A percentile compares a stretch with the other conserved stretches of the same genome.
These are phyloP conservation scores for Erpornis zantholeuca DNA, from an alignment of 2,113 vertebrate genomes.

Conservation along the genomic window DNA sequence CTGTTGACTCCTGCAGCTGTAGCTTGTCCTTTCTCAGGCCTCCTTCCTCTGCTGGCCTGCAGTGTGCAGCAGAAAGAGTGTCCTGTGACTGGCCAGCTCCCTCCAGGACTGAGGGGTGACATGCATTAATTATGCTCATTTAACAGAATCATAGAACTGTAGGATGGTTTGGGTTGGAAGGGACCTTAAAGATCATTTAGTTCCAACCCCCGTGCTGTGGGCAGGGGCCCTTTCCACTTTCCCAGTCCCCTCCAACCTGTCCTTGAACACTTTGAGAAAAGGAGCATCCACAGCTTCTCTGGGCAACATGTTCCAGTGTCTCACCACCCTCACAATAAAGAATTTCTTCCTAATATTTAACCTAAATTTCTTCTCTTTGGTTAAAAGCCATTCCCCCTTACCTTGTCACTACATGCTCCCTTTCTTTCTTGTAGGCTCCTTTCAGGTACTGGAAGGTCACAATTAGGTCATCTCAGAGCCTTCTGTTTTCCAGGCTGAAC, in stretches of 20 bases:
- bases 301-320: background rate
- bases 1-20: background rate
- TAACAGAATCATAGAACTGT: background rate
- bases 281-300: background rate
- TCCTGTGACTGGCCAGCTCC: background rate
- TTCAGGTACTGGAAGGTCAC: background rate
- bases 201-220: background rate
- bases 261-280: background rate
- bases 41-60: background rate
- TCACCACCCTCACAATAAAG: background rate
- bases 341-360: background rate
- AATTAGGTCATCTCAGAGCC: background rate
- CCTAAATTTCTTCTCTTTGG: background rate
- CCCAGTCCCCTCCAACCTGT: background rate
- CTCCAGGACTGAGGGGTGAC: background rate
- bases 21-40: background rate
- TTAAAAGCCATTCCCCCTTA: background rate
- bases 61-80: background rate
- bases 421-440: background rate
- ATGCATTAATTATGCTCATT: background rate
- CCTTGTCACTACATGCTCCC: background rate
- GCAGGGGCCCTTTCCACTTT: background rate
- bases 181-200: background rate
- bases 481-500: background rate
- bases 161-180: background rate